Evolutionary conservation across 92 coral and sea anemone genomes (phyloP).

Genomic region (Hydrozoanthus gracilis): DNA sequence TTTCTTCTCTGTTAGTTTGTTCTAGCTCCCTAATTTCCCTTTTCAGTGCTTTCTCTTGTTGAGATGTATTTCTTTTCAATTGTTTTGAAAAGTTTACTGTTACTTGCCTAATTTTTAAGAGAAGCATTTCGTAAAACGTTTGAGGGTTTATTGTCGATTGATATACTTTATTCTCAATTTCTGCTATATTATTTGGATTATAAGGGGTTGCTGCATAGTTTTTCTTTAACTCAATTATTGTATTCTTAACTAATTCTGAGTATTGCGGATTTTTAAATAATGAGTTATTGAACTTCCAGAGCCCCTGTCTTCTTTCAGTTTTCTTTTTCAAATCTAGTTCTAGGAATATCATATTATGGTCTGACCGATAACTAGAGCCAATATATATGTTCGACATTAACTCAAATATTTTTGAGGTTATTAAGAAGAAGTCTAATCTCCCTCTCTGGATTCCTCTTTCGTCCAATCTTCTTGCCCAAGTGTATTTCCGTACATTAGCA

Average conservation of each 20-base stretch:
- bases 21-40: constrained; percentile 3
- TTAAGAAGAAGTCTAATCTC: neutral
- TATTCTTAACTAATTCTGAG: neutral
- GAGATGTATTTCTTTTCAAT: constrained; percentile 9
- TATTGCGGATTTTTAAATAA: neutral
- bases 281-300: neutral
- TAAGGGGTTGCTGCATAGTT: neutral
- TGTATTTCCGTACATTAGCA: neutral
- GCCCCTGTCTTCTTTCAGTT: constrained; percentile 1
- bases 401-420: neutral
- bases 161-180: neutral
- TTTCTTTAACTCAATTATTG: neutral
- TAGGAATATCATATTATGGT: constrained; percentile 15
- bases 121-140: neutral
- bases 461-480: neutral
- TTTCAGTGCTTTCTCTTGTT: constrained; percentile 9
- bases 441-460: neutral
- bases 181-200: neutral
- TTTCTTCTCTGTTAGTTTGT: neutral
- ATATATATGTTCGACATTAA: neutral
- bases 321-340: constrained; percentile 12
- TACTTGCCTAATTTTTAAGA: neutral
- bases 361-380: constrained; percentile 6
- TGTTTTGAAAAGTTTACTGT: neutral
- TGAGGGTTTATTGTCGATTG: neutral